Conservation (phyloP, 2,113 vertebrate genomes). For the Gymnorhina tibicen region DNA sequence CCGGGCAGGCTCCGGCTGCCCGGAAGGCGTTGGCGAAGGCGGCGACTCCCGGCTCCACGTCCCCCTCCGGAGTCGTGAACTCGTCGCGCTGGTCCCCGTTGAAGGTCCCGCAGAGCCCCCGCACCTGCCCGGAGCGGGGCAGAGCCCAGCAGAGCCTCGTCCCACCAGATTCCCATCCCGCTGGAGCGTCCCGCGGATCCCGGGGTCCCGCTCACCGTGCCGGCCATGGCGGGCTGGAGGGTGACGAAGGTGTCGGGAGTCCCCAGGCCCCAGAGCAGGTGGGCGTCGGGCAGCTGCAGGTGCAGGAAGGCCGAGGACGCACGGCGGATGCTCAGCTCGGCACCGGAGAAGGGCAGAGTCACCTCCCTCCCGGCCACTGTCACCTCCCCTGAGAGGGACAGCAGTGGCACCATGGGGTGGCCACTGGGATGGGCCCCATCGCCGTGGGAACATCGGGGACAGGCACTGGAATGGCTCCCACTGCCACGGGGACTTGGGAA, state of each 20-base stretch:
- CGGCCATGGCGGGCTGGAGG: slow-evolving; percentile 81
- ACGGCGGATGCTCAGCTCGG: slow-evolving; percentile 66
- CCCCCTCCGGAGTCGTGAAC: slow-evolving; percentile 85
- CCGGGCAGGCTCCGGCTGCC: slow-evolving; percentile 56
- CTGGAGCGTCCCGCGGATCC: rapidly evolving
- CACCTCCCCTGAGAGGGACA: slow-evolving; percentile 71
- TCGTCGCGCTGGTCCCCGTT: slow-evolving; percentile 89
- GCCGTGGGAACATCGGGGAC: not conserved
- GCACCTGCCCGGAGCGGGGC: slow-evolving; percentile 65
- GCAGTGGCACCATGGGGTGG: not conserved
- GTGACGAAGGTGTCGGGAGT: slow-evolving; percentile 76
- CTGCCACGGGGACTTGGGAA: no score
- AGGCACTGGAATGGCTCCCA: not conserved
- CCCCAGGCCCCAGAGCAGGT: slow-evolving; percentile 82
- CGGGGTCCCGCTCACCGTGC: slow-evolving; percentile 68
- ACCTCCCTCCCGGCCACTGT: slow-evolving; percentile 74
- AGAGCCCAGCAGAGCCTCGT: not conserved
- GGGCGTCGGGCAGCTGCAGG: slow-evolving; percentile 77
- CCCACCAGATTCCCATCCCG: not conserved
- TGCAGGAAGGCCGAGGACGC: slow-evolving; percentile 84
- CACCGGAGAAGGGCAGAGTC: slow-evolving; percentile 73
- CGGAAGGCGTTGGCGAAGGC: slow-evolving; percentile 82
- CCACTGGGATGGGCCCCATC: not conserved
- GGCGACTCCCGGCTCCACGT: slow-evolving; percentile 75
- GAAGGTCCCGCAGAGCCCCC: slow-evolving; percentile 88